These are phyloP conservation scores for Drosophila rufa DNA, from an alignment of 1,140 invertebrate genomes.

Conservation along the genomic window DNA sequence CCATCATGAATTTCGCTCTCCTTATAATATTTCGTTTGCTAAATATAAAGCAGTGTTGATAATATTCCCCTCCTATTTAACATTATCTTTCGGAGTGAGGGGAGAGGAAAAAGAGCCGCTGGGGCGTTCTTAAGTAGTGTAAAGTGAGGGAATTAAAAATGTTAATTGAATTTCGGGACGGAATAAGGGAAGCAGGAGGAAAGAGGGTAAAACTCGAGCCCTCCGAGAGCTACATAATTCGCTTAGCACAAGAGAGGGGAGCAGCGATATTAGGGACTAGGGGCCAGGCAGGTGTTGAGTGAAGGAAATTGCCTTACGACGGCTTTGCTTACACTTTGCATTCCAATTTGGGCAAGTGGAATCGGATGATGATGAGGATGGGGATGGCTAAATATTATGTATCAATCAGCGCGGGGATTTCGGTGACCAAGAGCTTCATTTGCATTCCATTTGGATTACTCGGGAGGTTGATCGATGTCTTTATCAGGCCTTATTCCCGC, in stretches of 20 bases:
- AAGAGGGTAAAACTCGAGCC: slow-evolving; percentile 12
- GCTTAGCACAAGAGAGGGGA: slow-evolving; percentile 6
- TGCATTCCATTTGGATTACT: slow-evolving; percentile 33
- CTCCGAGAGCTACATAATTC: slow-evolving; percentile 25
- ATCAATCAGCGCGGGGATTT: slow-evolving; percentile 48
- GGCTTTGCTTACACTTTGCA: slow-evolving; percentile 38
- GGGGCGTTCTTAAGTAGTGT: slow-evolving; percentile 28
- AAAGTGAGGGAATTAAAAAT: slow-evolving; percentile 49
- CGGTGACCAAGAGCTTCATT: slow-evolving; percentile 34
- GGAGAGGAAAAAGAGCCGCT: background rate
- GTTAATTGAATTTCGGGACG: slow-evolving; percentile 43
- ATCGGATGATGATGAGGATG: slow-evolving; percentile 3
- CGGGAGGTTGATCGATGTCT: slow-evolving; percentile 39
- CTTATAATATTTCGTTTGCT: slow-evolving; percentile 1
- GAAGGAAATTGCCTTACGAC: slow-evolving; percentile 14
- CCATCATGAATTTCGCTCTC: background rate
- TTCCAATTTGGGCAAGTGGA: slow-evolving; percentile 36
- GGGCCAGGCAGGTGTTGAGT: slow-evolving; percentile 18
- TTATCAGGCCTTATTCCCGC: slow-evolving; percentile 9
- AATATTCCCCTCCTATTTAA: slow-evolving; percentile 8
- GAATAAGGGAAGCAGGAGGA: background rate
- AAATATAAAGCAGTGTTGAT: slow-evolving; percentile 26
- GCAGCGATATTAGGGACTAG: background rate
- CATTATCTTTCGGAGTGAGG: background rate
- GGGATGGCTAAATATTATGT: slow-evolving; percentile 1